Evolutionary conservation across 1,140 invertebrate genomes (phyloP).

Genomic region (Drosophila novamexicana): DNA sequence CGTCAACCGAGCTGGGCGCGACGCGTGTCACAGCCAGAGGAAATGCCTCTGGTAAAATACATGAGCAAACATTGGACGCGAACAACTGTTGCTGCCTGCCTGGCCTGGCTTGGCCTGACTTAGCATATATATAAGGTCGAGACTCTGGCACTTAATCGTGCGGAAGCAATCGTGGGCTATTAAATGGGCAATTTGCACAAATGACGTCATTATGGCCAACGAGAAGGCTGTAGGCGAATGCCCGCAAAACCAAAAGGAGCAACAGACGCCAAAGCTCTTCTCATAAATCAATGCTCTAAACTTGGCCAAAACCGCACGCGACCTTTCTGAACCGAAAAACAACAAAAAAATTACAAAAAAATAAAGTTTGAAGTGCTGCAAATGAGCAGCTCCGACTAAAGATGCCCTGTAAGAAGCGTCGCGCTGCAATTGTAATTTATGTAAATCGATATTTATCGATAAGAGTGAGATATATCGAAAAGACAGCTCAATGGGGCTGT

Average conservation of each 20-base stretch:
- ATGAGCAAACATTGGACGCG: conserved; percentile 18
- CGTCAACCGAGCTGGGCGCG: conserved; percentile 46
- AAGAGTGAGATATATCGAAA: too few relatives aligned
- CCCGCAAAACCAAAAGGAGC: conserved; percentile 14
- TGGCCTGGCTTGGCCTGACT: conserved; percentile 19
- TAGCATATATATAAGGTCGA: conserved; percentile 49
- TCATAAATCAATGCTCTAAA: conserved; percentile 76
- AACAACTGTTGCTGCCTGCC: conserved; percentile 64
- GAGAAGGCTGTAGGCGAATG: conserved; percentile 16
- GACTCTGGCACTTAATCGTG: conserved; percentile 64
- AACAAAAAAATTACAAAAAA: not conserved
- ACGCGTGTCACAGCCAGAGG: conserved; percentile 35
- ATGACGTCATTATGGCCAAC: conserved; percentile 74
- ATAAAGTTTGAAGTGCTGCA: not conserved
- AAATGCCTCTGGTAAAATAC: conserved; percentile 8
- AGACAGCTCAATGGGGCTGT: too few relatives aligned
- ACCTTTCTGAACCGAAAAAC: conserved; percentile 41
- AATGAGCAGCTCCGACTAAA: not conserved
- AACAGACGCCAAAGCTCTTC: conserved; percentile 36
- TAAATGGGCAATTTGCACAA: conserved; percentile 74
- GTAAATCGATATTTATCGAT: too few relatives aligned
- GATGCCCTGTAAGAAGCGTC: not conserved
- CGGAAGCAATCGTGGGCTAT: conserved; percentile 76
- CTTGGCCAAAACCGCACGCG: conserved; percentile 68
- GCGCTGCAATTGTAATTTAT: not conserved